Conservation (phyloP, 1,140 invertebrate species). For the Drosophila pseudoobscura region DNA sequence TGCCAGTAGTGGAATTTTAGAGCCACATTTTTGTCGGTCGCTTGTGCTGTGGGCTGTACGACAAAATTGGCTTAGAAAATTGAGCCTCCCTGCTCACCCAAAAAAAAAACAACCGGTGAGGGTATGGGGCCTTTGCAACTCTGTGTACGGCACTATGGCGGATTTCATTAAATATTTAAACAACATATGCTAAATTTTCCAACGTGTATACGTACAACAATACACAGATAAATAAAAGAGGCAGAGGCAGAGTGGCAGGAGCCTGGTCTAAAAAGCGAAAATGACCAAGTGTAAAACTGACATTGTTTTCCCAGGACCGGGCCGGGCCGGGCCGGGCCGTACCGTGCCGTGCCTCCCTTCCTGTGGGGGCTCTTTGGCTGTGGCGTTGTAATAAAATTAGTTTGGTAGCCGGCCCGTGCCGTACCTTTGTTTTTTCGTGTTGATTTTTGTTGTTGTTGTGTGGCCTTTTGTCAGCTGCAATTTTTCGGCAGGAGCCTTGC, state of each 20-base stretch:
- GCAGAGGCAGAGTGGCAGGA: background rate
- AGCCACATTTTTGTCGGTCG: conserved; percentile 27
- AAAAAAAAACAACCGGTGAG: conserved; percentile 15
- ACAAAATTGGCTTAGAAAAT: conserved; percentile 80
- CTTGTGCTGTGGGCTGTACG: conserved; percentile 36
- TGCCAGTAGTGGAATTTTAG: conserved; percentile 9
- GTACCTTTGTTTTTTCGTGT: conserved; percentile 11
- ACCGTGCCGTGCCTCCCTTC: conserved; percentile 21
- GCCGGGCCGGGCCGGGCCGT: too few species aligned
- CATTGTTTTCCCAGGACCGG: conserved; percentile 57
- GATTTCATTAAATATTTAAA: conserved; percentile 79
- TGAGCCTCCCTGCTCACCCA: conserved; percentile 57
- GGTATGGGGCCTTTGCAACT: conserved; percentile 52
- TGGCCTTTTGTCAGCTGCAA: conserved; percentile 46
- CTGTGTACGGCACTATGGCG: conserved; percentile 69
- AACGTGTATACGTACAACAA: conserved; percentile 33
- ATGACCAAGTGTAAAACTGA: conserved; percentile 78
- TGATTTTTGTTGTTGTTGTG: conserved; percentile 16
- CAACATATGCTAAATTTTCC: conserved; percentile 77
- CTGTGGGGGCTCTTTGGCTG: conserved; percentile 68
- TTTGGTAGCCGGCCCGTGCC: conserved; percentile 29
- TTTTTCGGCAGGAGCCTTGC: conserved; percentile 25
- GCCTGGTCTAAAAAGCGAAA: conserved; percentile 50
- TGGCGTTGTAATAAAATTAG: conserved; percentile 71
- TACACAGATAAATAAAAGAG: conserved; percentile 9